phyloP scores from a whole-genome alignment of 2,113 vertebrate genomes.

The Hirundichthys speculiger region DNA sequence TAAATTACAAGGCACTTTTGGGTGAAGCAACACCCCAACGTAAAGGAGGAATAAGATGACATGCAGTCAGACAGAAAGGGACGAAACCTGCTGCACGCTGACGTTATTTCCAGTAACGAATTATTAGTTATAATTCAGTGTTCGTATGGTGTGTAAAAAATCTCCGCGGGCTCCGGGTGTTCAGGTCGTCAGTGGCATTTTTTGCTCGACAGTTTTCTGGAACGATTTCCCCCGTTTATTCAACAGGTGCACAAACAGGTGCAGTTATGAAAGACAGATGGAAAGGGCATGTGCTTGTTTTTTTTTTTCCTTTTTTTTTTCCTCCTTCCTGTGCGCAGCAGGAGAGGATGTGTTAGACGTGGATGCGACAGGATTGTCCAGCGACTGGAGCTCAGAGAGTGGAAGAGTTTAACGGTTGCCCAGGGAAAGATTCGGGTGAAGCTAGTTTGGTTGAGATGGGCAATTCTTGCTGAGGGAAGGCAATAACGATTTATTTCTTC shows the following conservation, averaged over 20 bases:
- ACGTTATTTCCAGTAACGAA: no score
- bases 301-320: no score
- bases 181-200: no score
- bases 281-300: not conserved
- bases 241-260: conserved; percentile 3
- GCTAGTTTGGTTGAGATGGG: conserved; percentile 37
- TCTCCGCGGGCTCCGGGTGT: no score
- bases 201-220: no score
- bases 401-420: conserved; percentile 50
- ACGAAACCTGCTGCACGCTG: not conserved
- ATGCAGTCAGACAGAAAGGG: not conserved
- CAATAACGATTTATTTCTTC: conserved; percentile 23
- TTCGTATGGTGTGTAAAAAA: no score
- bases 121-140: no score
- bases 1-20: conserved; percentile 56
- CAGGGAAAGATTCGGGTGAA: conserved; percentile 42
- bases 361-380: conserved; percentile 34
- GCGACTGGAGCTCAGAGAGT: conserved; percentile 28
- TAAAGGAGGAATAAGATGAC: conserved; percentile 12
- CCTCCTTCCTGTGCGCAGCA: conserved; percentile 13
- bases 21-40: conserved; percentile 26
- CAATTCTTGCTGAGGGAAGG: conserved; percentile 35
- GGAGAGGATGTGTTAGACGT: conserved; percentile 45
- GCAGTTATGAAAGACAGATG: not conserved
- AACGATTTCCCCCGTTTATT: not conserved